Evolutionary conservation across 2,888 invertebrate genomes (phyloP).

Genomic region (Diabrotica balteata): DNA sequence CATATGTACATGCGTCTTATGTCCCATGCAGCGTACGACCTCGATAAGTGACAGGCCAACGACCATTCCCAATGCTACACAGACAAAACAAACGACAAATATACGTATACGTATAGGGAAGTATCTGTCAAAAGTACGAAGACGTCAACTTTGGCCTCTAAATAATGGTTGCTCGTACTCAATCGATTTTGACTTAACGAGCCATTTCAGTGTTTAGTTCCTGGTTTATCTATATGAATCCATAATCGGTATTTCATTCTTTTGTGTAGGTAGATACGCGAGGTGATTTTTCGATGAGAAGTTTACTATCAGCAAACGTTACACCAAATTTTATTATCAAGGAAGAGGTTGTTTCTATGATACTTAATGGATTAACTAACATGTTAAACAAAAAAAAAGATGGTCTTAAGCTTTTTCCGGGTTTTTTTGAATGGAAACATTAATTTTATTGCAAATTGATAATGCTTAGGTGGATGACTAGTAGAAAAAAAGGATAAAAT

Average conservation of each 20-base stretch:
- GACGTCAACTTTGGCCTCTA: constrained; percentile 40
- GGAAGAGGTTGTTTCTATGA: no score
- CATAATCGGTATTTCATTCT: background rate
- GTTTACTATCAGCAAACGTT: background rate
- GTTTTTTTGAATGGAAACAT: no score
- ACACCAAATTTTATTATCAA: no score
- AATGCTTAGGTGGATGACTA: no score
- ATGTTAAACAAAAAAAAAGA: no score
- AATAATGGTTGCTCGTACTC: constrained; percentile 21
- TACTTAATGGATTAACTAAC: no score
- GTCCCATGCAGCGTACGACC: constrained; percentile 44
- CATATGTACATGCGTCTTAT: constrained; percentile 16
- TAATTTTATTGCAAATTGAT: no score
- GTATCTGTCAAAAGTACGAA: constrained; percentile 43
- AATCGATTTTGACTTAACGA: constrained; percentile 1
- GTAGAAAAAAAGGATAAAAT: no score
- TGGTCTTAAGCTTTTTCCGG: no score
- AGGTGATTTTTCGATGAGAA: constrained; percentile 10
- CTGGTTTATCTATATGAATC: constrained; percentile 15
- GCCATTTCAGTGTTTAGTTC: constrained; percentile 12
- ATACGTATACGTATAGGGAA: constrained; percentile 28
- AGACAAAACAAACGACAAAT: constrained; percentile 49
- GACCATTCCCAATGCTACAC: constrained; percentile 54
- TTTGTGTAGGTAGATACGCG: constrained; percentile 13
- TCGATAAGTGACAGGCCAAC: constrained; percentile 56